phyloP scores from a whole-genome alignment of 1,140 invertebrate genomes.

The Hycleus phaleratus region DNA sequence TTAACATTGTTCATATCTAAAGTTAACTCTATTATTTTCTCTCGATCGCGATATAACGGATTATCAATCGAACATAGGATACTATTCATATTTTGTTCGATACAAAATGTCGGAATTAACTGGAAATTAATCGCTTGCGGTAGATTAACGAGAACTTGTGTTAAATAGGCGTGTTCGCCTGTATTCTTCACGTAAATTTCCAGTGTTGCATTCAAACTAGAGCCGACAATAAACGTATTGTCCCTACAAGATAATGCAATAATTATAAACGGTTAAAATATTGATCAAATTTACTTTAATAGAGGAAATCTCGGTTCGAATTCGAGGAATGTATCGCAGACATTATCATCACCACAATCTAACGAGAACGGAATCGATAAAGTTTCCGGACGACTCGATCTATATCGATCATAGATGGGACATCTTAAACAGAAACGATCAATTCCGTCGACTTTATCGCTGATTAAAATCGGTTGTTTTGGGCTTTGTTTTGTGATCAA shows the following conservation, averaged over 20 bases:
- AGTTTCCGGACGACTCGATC: slow-evolving; percentile 20
- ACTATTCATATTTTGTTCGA: slow-evolving; percentile 17
- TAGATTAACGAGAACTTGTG: slow-evolving; percentile 30
- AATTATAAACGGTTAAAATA: no score
- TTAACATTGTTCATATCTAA: slow-evolving; percentile 36
- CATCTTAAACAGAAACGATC: slow-evolving; percentile 3
- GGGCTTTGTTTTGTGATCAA: neutral
- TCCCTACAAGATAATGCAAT: neutral
- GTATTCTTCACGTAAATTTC: slow-evolving; percentile 34
- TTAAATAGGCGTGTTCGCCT: slow-evolving; percentile 40
- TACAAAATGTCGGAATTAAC: slow-evolving; percentile 32
- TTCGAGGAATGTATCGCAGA: slow-evolving; percentile 36
- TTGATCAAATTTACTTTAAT: slow-evolving; percentile 3
- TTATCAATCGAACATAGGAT: slow-evolving; percentile 36
- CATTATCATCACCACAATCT: slow-evolving; percentile 38
- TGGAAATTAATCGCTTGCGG: slow-evolving; percentile 32
- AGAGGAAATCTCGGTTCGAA: slow-evolving; percentile 17
- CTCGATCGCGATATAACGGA: slow-evolving; percentile 28
- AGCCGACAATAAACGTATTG: slow-evolving; percentile 39
- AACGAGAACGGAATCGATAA: slow-evolving; percentile 35
- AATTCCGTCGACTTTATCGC: neutral
- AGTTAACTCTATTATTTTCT: slow-evolving; percentile 37
- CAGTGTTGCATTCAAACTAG: slow-evolving; percentile 29
- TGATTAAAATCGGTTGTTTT: neutral
- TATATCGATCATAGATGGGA: neutral